Evolutionary conservation across 2,888 invertebrate species (phyloP).

Genomic region (Lepetodrilus schrolli): DNA sequence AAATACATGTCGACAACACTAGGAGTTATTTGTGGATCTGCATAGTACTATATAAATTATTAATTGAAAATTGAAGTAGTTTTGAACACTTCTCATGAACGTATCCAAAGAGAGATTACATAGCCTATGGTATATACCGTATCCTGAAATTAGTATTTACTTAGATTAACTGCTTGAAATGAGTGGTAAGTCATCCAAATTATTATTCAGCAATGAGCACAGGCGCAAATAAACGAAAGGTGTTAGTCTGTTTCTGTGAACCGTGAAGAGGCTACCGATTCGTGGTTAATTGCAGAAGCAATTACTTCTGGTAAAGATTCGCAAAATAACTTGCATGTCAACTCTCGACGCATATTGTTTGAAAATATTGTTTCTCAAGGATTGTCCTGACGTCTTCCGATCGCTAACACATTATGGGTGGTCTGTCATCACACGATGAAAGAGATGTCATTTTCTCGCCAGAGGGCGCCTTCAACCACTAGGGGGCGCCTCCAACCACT

Average conservation of each 20-base stretch:
- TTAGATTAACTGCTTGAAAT: neutral
- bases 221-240: no score
- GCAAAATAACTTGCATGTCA: constrained; percentile 19
- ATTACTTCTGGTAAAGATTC: constrained; percentile 23
- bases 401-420: constrained; percentile 26
- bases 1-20: no score
- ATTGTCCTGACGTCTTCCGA: neutral
- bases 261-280: constrained; percentile 2
- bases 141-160: neutral
- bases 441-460: constrained; percentile 13
- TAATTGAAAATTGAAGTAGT: no score
- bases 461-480: neutral
- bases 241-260: neutral
- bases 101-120: no score
- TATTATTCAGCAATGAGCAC: neutral
- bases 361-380: constrained; percentile 21
- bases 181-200: neutral
- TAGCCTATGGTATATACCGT: no score
- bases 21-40: no score
- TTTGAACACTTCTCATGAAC: no score
- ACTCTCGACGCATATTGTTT: constrained; percentile 22
- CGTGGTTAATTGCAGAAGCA: constrained; percentile 23
- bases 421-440: neutral
- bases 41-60: no score
- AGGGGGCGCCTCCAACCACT: neutral